Percentiles rank a stretch among this genome's conserved stretches.
Evolutionary conservation across 2,797 vertebrate species (phyloP).

Genomic region (Bovichtus variegatus): DNA sequence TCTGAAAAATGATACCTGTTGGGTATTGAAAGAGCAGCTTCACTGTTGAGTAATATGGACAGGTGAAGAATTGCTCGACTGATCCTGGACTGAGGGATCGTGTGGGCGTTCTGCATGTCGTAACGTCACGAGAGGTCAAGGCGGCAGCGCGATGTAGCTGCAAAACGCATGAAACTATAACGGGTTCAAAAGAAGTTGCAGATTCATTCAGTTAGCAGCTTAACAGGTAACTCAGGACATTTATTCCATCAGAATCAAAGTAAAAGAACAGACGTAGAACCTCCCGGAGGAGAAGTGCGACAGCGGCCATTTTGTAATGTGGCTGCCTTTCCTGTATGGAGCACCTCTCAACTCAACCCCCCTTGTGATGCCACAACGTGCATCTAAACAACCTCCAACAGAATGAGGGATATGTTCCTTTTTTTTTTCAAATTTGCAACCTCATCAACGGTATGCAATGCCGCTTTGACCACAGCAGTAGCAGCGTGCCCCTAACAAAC

Average conservation of each 20-base stretch:
- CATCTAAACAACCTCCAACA: conserved; percentile 26
- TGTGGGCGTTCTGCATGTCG: not conserved
- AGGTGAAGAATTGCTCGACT: conserved; percentile 48
- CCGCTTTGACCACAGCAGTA: conserved; percentile 8
- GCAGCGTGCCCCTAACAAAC: conserved; percentile 7
- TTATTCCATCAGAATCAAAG: not conserved
- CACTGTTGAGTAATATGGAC: conserved; percentile 26
- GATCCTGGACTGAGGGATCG: conserved; percentile 29
- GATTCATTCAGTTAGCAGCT: no score
- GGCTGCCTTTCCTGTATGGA: no score
- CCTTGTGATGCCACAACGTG: no score
- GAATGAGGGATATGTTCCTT: no score
- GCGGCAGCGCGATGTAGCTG: no score
- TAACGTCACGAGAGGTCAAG: no score
- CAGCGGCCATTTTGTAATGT: no score
- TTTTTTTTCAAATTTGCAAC: conserved; percentile 12
- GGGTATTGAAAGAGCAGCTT: conserved; percentile 34
- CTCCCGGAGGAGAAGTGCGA: no score
- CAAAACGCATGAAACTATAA: no score
- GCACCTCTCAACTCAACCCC: no score
- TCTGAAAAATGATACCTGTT: conserved; percentile 41
- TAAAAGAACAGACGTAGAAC: not conserved
- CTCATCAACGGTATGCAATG: not conserved
- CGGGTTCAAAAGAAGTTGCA: no score
- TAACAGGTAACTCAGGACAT: not conserved